Evolutionary conservation across 2,888 invertebrate genomes (phyloP).

Genomic region (Apodemia mormo): DNA sequence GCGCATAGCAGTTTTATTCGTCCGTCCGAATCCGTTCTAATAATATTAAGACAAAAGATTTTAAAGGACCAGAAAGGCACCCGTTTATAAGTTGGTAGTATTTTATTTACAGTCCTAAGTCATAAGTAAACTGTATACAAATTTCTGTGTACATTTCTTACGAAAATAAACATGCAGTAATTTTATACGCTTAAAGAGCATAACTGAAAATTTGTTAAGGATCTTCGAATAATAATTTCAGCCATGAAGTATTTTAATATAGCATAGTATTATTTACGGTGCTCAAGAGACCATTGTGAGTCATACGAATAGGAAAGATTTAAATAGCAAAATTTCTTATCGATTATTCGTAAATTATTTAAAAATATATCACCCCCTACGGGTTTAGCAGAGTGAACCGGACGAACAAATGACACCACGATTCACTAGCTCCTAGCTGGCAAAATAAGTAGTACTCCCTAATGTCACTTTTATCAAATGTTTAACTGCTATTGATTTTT

Average conservation of each 20-base stretch:
- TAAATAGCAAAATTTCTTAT: too few relatives aligned
- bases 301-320: too few relatives aligned
- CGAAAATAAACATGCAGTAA: neutral
- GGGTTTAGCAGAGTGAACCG: too few relatives aligned
- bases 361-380: too few relatives aligned
- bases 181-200: conserved; percentile 1
- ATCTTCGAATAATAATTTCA: conserved; percentile 5
- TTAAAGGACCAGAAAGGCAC: neutral
- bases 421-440: too few relatives aligned
- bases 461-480: too few relatives aligned
- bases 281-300: neutral
- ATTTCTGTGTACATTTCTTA: neutral
- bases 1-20: too few relatives aligned
- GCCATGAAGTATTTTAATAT: neutral
- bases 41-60: neutral
- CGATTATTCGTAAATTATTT: too few relatives aligned
- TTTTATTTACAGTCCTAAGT: neutral
- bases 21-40: neutral
- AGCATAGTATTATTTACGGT: neutral
- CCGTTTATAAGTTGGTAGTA: neutral
- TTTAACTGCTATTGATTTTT: too few relatives aligned
- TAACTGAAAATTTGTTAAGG: neutral
- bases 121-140: neutral
- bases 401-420: too few relatives aligned
- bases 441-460: too few relatives aligned